Base-by-base conservation (phyloP, 2,113 vertebrate species). In the Psittacula cyanocephala region DNA sequence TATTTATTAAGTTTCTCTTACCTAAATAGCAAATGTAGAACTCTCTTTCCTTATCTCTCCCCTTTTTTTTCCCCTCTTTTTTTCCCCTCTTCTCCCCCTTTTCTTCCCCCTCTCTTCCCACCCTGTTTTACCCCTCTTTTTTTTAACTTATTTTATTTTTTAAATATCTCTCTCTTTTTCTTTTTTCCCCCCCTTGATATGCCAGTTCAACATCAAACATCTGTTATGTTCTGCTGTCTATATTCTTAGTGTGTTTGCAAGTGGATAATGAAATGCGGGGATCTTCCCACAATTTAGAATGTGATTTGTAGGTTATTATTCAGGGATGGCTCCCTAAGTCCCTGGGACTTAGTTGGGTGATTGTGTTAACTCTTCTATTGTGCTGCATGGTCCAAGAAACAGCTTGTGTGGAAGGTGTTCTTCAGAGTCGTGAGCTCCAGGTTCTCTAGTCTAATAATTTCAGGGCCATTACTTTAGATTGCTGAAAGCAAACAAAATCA, bases 311-410 rank as follows among this genome's bases (percentile, higher is more conserved):
- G 39, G 53, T 76, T 27, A 3, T 69, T 82, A 28, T 49, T 62
- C 18, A 14, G 8, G 27, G 53, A 8, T 43, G 20, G 13, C 80
- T 86, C 71, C 25, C 0, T 69, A 20, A 33, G 29, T 75, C 35
- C 10, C 7, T 75, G 41, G 89, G 19, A 69, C 15, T 91, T 57
- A 13, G 10, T 2, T 68, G 35, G 4, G 2, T 44, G 47, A 24
- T 35, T 47, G 17, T 4, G 14, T 77, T 94, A 35, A 63, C 23
- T 63, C 82, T 41, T 35, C 25, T 41, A 0, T 25, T 50, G 17
- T 1, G 0, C 20, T 72, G 2, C 16, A 0, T 37, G 76, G 69
- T 53, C 46, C 28, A 33, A 19, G n/a, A 59, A 52, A 41, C 39
- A 33, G 50, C 31, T 74, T 64, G 24, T 49, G 44, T 43, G 33